Evolutionary conservation across 37 sponge, comb jelly and placozoan genomes (phyloP), one percentile per base, ranked within the genome.

Genomic region (Theonella swinhoei): DNA sequence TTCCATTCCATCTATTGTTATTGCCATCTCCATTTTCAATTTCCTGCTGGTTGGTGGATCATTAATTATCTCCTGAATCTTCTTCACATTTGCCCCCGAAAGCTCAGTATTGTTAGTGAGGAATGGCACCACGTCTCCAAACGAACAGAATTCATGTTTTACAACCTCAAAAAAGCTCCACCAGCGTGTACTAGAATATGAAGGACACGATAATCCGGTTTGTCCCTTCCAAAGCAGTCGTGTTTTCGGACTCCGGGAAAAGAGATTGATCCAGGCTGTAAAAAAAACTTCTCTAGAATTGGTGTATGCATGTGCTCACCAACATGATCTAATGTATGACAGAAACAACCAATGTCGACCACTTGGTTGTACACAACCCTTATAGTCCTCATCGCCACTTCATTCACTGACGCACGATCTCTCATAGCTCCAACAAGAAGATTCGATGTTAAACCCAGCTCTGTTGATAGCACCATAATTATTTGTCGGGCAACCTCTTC

Each of bases 111-210:
- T 54, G n/a, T n/a, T n/a, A 37, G 29, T 31, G 42, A 80, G 32
- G 61, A 87, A 87, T 25, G 70, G 11, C 54, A 36, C 36, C 4
- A 71, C 73, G 71, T 81, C 82, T 39, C 42, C 42, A 60, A 72
- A 83, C 26, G 38, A 33, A 17, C 23, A 22, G 30, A 84, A 47
- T 58, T 75, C 43, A 39, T 85, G 77, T 34, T 77, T 24, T 1
- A 43, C 30, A 22, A 76, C 68, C 24, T 71, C 82, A 54, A 81
- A 81, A 58, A 69, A 68, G 60, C 82, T 68, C 37, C 82, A 81
- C 82, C 72, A 81, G 42, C 82, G 39, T 28, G 76, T 75, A 29
- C 29, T 65, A 26, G 66, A 65, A 20, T 65, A 65, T 5, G 66
- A 26, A 24, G 66, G 7, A 3, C 47, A 11, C 7, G 62, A 61